phyloP scores from a whole-genome alignment of 2,888 invertebrate species.

The Belgica antarctica region DNA sequence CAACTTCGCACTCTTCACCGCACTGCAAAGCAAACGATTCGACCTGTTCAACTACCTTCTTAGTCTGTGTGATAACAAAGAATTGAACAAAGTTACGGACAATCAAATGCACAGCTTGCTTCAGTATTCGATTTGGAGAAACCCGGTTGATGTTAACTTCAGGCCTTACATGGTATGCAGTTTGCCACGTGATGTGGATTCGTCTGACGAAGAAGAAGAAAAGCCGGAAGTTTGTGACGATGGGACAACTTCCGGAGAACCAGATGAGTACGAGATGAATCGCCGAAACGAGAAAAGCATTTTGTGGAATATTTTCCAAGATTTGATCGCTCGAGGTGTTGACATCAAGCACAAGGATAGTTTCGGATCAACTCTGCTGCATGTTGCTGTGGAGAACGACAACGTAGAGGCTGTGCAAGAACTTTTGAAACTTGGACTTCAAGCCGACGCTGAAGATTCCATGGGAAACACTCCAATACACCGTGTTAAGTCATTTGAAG shows the following conservation, averaged over 20 bases:
- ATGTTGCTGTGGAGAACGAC: background rate
- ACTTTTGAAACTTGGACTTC: slow-evolving; percentile 24
- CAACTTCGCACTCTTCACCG: background rate
- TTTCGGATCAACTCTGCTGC: background rate
- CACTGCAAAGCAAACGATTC: background rate
- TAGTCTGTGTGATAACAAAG: background rate
- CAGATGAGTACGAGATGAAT: background rate
- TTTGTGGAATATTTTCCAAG: background rate
- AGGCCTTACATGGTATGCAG: background rate
- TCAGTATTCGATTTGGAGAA: background rate
- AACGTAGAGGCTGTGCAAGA: background rate
- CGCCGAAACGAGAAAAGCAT: background rate
- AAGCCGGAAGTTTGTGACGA: too few relatives aligned
- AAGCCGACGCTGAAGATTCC: background rate
- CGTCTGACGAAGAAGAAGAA: slow-evolving; percentile 10
- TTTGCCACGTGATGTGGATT: background rate
- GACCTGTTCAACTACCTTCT: background rate
- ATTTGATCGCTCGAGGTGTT: background rate
- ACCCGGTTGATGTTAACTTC: background rate
- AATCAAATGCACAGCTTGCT: background rate
- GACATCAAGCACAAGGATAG: background rate
- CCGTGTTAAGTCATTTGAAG: background rate
- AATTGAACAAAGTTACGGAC: background rate
- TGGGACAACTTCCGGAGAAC: too few relatives aligned
- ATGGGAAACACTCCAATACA: background rate